Evolutionary conservation across 2,888 invertebrate genomes (phyloP), one percentile per base, ranked within the genome.

Genomic region (Phanerotoma sp.): DNA sequence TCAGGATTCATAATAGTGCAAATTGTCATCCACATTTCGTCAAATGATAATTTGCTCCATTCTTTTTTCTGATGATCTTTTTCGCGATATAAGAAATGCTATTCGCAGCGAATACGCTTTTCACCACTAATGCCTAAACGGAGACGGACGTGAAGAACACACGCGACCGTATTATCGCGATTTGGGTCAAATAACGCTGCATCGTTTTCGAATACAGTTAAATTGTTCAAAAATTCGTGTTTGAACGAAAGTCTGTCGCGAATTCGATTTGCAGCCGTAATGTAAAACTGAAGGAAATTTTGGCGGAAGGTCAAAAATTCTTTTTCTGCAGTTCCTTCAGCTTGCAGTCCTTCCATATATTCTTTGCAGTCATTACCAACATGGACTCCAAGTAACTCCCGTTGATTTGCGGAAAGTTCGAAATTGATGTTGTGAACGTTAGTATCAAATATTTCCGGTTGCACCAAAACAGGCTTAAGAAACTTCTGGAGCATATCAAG

Each of bases 401-500:
- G 28, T 11, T 46, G 51, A 51, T 56, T 56, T 7, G n/a, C 13
- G 25, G 18, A n/a, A 10, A 45, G 18, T 30, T 28, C n/a, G 22
- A 42, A 40, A 10, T 32, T n/a, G 7, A 35, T 35, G 35, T 35
- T 35, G 3, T 15, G 15, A 35, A 15, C 10, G 7, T 35, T 35
- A 33, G 35, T n/a, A 3, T 35, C 16, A 5, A 51, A 51, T 9
- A 61, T 6, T 22, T 5, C 11, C n/a, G 51, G 54, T 55, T 58
- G 47, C 33, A 62, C n/a, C n/a, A n/a, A n/a, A n/a, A n/a, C n/a
- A n/a, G n/a, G n/a, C n/a, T n/a, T n/a, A n/a, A n/a, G n/a, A 18
- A 58, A 62, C 49, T 56, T 54, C 13, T 42, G 45, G 9, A 54
- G 50, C 5, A 57, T 41, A 21, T 48, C 35, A 9, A 33, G 10